Percentiles rank a stretch among this genome's conserved stretches.
phyloP scores from a whole-genome alignment of 2,113 vertebrate genomes.

The Prionailurus viverrinus region DNA sequence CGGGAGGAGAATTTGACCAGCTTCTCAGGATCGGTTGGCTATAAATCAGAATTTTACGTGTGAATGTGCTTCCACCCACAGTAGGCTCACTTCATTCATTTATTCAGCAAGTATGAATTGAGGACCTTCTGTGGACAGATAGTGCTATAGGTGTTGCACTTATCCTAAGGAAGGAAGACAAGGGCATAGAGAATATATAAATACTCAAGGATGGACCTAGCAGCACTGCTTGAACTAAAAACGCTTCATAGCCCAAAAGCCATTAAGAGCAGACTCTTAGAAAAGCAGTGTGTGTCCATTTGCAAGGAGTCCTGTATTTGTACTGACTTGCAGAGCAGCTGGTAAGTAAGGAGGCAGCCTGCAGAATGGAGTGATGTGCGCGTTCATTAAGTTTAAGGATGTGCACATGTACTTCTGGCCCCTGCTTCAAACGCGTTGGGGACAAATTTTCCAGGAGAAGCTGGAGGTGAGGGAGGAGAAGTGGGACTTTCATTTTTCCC shows the following conservation, averaged over 20 bases:
- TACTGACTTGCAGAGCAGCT: neutral
- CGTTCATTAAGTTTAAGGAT: rapidly evolving
- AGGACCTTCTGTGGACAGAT: neutral
- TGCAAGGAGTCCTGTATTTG: neutral
- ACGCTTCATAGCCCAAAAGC: neutral
- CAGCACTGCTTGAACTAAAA: neutral
- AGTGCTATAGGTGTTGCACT: neutral
- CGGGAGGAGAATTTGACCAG: no score
- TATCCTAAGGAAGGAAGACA: neutral
- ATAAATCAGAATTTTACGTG: neutral
- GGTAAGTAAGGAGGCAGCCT: neutral
- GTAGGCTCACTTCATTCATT: neutral
- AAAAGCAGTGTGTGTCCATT: neutral
- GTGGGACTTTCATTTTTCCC: neutral
- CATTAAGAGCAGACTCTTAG: neutral
- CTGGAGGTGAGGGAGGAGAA: no score
- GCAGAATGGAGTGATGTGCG: neutral
- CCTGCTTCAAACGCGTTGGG: neutral
- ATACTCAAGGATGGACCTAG: neutral
- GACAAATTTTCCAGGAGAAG: neutral
- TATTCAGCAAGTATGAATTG: neutral
- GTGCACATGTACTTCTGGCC: rapidly evolving
- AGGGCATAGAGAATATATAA: neutral
- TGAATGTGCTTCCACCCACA: neutral
- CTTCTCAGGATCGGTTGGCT: neutral